Conservation (phyloP, 2,113 vertebrate species). For the Tringa solitaria region DNA sequence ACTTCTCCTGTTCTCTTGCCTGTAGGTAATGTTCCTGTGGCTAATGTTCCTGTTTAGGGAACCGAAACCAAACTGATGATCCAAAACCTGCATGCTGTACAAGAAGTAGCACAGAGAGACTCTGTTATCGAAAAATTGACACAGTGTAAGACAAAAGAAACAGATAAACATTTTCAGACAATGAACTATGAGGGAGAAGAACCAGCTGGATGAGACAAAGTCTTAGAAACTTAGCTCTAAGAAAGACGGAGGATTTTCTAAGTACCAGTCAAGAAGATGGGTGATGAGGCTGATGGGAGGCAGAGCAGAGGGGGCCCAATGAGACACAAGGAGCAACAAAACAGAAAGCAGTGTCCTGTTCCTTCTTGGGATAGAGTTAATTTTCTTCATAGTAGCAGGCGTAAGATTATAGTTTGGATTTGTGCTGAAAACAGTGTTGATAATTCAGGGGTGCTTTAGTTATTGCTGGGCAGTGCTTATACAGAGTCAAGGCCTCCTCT, state of each 20-base stretch:
- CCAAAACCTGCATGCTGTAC: neutral
- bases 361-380: neutral
- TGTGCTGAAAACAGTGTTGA: neutral
- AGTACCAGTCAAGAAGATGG: neutral
- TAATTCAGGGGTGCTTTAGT: neutral
- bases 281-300: neutral
- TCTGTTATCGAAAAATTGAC: fast-evolving
- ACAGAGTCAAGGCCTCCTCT: neutral
- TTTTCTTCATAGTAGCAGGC: neutral
- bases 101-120: neutral
- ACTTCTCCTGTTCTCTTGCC: neutral
- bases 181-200: neutral
- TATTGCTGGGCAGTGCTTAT: neutral
- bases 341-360: neutral
- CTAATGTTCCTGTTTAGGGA: neutral
- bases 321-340: neutral
- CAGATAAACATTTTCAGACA: neutral
- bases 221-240: neutral
- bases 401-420: neutral
- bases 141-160: neutral
- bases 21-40: neutral
- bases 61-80: neutral
- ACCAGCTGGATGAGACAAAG: neutral
- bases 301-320: neutral
- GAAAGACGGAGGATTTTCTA: neutral